Conservation (phyloP, 2,888 invertebrate genomes). For the Pegoplata infirma region DNA sequence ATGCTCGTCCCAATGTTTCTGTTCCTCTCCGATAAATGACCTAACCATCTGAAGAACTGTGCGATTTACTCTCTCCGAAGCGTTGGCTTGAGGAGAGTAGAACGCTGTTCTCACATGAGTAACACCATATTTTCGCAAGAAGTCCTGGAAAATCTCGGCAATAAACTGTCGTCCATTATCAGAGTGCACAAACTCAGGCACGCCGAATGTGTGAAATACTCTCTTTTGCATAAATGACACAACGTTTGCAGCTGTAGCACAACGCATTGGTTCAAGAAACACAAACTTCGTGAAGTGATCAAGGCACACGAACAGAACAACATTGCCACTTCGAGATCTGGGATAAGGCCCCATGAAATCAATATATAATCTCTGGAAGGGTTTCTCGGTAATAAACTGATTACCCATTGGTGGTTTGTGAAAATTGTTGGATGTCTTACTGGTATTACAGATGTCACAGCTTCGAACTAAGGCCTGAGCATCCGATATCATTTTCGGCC, state of each 20-base stretch:
- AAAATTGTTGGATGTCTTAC: background rate
- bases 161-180: conserved; percentile 67
- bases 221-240: conserved; percentile 20
- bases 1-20: conserved; percentile 65
- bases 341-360: conserved; percentile 32
- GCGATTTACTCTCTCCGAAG: conserved; percentile 66
- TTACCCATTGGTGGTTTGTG: conserved; percentile 43
- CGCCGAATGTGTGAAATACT: conserved; percentile 66
- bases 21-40: conserved; percentile 64
- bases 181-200: conserved; percentile 62
- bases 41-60: conserved; percentile 68
- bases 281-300: too few relatives aligned
- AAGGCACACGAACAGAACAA: conserved; percentile 1
- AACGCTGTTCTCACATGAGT: conserved; percentile 59
- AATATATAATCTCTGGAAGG: conserved; percentile 39
- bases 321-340: conserved; percentile 5
- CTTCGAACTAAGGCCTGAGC: conserved; percentile 23
- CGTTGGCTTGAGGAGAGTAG: conserved; percentile 71
- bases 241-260: conserved; percentile 31
- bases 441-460: conserved; percentile 42
- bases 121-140: conserved; percentile 57
- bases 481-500: conserved; percentile 52
- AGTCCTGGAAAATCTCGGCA: conserved; percentile 37
- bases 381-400: conserved; percentile 59
- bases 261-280: conserved; percentile 5